Evolutionary conservation across 2,797 vertebrate genomes (phyloP), one percentile per base, ranked within the genome.

Genomic region (Sorex maritimensis): DNA sequence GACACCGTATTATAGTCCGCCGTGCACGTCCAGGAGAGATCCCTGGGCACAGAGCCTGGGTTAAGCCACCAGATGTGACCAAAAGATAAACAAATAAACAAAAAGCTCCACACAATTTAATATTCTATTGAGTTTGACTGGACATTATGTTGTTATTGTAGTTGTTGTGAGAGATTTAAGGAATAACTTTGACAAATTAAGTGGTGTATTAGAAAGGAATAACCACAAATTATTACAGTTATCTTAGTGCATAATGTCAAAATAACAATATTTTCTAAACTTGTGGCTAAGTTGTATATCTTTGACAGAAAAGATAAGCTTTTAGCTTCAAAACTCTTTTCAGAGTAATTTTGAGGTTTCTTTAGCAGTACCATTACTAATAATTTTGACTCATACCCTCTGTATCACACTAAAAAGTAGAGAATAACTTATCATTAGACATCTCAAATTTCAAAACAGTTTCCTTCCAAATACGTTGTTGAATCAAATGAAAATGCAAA

Each of bases 401-500:
- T 78, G 72, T 65, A 26, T 87, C 75, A 86, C 68, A 46, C 44
- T 92, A 75, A 83, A 26, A 52, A 90, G 96, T 24, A 95, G 67
- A 88, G 46, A 73, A 71, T 97, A 95, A 97, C 97, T 97, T 94
- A 96, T 89, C 38, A 87, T 9, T 84, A 92, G 82, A 95, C 96
- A 77, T 81, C 34, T 67, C 46, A 30, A 95, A 97, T 73, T 83
- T 93, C 77, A 94, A 93, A 92, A 74, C 88, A 92, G 30, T 69
- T 91, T 87, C 92, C 8, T 90, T 97, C 93, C 71, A 94, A 95
- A 95, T 93, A 96, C 97, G 98, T 97, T 97, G 98, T 97, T 68
- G 88, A 24, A 93, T 81, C 98, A 98, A 98, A 98, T 96, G 97
- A 97, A 97, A 98, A 98, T 90, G 80, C 28, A 94, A 94, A 97